Evolutionary conservation across 2,888 invertebrate species (phyloP).

Genomic region (Leucophora obtusa): DNA sequence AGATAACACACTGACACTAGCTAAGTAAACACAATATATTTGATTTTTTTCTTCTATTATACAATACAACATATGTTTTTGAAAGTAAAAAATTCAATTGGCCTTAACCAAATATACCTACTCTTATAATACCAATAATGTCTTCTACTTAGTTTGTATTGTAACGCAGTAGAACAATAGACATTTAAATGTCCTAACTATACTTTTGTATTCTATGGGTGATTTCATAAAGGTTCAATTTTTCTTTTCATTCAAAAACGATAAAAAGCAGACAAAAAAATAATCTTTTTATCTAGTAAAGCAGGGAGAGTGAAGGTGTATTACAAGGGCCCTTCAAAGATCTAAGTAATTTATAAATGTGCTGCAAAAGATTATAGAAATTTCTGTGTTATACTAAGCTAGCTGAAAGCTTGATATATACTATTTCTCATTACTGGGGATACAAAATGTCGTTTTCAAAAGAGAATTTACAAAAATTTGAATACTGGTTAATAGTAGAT

Average conservation of each 20-base stretch:
- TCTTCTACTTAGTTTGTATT: neutral
- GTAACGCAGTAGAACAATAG: neutral
- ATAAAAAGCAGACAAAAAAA: neutral
- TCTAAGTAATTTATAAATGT: neutral
- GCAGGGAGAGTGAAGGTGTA: neutral
- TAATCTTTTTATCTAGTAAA: neutral
- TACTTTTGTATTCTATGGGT: neutral
- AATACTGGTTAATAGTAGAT: no score
- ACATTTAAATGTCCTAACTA: conserved; percentile 16
- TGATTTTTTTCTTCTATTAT: neutral
- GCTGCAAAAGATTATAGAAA: no score
- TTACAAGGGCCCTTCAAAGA: neutral
- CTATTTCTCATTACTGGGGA: no score
- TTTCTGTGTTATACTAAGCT: no score
- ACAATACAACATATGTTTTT: neutral
- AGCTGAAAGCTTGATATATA: no score
- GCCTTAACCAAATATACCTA: conserved; percentile 35
- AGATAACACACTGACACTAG: conserved; percentile 11
- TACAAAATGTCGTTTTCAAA: no score
- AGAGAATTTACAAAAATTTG: no score
- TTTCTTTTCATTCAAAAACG: conserved; percentile 2
- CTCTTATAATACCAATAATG: conserved; percentile 18
- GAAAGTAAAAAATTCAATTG: neutral
- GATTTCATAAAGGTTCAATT: conserved; percentile 20
- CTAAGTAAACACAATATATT: neutral